Base-by-base conservation (phyloP, 2,888 invertebrate species). In the Pristionchus fissidentatus region DNA sequence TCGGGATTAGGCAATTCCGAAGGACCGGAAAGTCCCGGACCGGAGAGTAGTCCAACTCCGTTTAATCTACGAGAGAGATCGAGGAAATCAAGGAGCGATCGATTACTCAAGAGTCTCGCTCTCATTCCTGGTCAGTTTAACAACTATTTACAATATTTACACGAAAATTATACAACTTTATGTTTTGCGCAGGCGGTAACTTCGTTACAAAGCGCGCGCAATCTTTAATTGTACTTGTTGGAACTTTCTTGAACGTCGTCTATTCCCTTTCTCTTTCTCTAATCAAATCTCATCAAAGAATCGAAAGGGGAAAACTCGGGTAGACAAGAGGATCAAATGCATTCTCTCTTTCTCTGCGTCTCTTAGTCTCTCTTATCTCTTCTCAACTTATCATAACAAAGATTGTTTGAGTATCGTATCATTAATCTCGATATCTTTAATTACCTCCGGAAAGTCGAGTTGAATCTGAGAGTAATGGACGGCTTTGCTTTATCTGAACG, bases 301-400 rank as follows among this genome's bases (percentile, higher is more conserved):
- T 8, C 26, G 57, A 57, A 19, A 38, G 66, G 26, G 22, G 35
- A 15, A 35, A 62, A 62, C 13, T n/a, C n/a, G 62, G 22, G 38
- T 38, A 66, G 38, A 35, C 3, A 66, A 38, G 62, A 2, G 32
- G 38, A 66, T 62, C 35, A 62, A 26, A n/a, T n/a, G n/a, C n/a
- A n/a, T n/a, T 66, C 57, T 57, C 57, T 57, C 66, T 38, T 26
- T 22, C 29, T 66, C 66, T 66, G 35, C n/a, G n/a, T n/a, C n/a
- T n/a, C n/a, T n/a, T n/a, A n/a, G n/a, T n/a, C n/a, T n/a, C n/a
- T n/a, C n/a, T n/a, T n/a, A n/a, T n/a, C n/a, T n/a, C n/a, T n/a
- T n/a, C n/a, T n/a, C n/a, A n/a, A n/a, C 66, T 29, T 66, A 66
- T 66, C 66, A 66, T 22, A 66, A 66, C 66, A 66, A 66, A 38